These are phyloP conservation scores for Acridotheres tristis DNA, from an alignment of 2,797 vertebrate species.

Conservation along the genomic window DNA sequence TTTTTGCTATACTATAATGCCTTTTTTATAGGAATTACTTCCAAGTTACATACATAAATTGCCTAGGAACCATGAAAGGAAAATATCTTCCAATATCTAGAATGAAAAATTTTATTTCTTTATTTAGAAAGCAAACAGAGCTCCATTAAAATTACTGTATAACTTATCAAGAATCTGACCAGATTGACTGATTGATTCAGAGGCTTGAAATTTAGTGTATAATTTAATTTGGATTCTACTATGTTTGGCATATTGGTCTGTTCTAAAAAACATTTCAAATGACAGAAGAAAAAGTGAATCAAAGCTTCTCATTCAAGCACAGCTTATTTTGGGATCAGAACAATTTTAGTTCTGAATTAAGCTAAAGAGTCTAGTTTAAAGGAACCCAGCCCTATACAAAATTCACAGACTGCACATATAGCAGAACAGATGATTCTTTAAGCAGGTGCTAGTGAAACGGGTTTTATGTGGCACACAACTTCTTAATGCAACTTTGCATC, in stretches of 20 bases:
- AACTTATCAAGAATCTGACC: not conserved
- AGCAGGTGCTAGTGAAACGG: not conserved
- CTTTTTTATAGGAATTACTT: not conserved
- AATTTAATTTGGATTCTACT: not conserved
- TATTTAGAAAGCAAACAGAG: not conserved
- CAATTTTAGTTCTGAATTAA: not conserved
- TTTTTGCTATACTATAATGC: not conserved
- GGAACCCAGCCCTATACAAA: not conserved
- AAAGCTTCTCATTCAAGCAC: not conserved
- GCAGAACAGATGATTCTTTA: not conserved
- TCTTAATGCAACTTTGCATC: not conserved
- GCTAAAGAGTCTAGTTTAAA: not conserved
- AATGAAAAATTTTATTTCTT: not conserved
- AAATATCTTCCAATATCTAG: not conserved
- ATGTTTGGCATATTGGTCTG: not conserved
- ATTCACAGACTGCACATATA: not conserved
- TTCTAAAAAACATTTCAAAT: not conserved
- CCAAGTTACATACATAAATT: not conserved
- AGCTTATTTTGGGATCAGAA: not conserved
- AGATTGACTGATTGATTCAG: not conserved
- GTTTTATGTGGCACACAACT: not conserved
- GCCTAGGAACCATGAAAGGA: not conserved
- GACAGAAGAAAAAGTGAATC: not conserved
- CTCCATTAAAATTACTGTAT: not conserved
- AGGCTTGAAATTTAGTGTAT: constrained; percentile 13